These are phyloP conservation scores for Dusona sp. DNA, from an alignment of 2,888 invertebrate genomes.

Conservation along the genomic window DNA sequence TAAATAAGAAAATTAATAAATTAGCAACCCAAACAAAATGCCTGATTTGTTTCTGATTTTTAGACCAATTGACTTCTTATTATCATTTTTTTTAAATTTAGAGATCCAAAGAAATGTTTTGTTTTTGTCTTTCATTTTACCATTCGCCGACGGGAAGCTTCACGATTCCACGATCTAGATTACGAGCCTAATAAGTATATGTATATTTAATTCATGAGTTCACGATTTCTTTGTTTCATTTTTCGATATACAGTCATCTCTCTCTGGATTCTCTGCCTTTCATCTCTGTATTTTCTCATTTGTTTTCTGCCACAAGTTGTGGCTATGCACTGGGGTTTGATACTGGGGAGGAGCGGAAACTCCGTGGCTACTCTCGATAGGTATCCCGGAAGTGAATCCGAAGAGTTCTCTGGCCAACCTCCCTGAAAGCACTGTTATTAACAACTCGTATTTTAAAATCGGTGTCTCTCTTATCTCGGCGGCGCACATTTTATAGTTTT, in stretches of 20 bases:
- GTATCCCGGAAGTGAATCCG: conserved; percentile 74
- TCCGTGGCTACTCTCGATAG: conserved; percentile 69
- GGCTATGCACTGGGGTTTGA: conserved; percentile 34
- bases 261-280: background rate
- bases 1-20: background rate
- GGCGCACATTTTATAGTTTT: conserved; percentile 15
- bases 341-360: conserved; percentile 71
- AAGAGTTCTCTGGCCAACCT: conserved; percentile 43
- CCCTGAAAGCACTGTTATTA: conserved; percentile 73
- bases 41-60: background rate
- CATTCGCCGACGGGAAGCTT: conserved; percentile 34
- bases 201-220: conserved; percentile 8
- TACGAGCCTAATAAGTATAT: conserved; percentile 17
- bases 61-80: background rate
- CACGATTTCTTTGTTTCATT: conserved; percentile 51
- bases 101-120: background rate
- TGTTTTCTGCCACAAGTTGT: background rate
- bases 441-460: conserved; percentile 70
- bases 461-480: conserved; percentile 49
- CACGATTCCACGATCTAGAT: conserved; percentile 56
- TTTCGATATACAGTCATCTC: conserved; percentile 37
- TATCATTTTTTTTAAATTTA: background rate
- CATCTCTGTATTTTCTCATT: background rate
- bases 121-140: background rate
- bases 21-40: background rate